Conservation (phyloP, 2,113 vertebrate species). For the Eulemur rufifrons region DNA sequence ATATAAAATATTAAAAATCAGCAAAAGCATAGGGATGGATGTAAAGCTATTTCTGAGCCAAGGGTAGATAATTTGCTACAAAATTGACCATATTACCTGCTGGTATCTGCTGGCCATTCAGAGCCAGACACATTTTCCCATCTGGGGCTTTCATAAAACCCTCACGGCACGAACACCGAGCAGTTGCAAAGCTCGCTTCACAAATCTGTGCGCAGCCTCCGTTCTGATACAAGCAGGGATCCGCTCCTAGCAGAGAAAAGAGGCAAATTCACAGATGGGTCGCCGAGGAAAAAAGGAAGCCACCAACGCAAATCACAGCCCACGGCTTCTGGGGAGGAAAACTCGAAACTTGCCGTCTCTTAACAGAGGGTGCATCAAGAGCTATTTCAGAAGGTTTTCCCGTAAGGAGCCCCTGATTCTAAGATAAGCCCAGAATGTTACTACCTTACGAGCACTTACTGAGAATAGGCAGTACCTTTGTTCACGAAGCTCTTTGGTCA, state of each 20-base stretch:
- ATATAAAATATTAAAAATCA: background rate
- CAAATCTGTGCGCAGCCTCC: conserved; percentile 91
- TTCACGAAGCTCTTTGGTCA: background rate
- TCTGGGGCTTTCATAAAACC: conserved; percentile 80
- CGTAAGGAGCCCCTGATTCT: background rate
- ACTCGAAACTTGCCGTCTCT: background rate
- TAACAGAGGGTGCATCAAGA: background rate
- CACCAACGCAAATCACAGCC: background rate
- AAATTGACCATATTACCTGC: conserved; percentile 75
- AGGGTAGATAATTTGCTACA: background rate
- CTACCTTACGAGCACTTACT: background rate
- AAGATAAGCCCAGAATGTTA: background rate
- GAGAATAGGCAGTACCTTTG: background rate
- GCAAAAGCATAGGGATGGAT: background rate
- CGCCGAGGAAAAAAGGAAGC: background rate
- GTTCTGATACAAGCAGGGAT: conserved; percentile 89
- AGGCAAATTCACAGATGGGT: background rate
- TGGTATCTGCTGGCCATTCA: conserved; percentile 44
- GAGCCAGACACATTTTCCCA: conserved; percentile 82
- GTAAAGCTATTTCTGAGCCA: background rate
- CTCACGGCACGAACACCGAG: conserved; percentile 85
- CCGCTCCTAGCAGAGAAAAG: conserved; percentile 80
- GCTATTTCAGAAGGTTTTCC: background rate
- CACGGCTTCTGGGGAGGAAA: background rate
- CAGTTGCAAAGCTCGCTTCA: conserved; percentile 85